These are phyloP conservation scores for Lycocerus yunnanus DNA, from an alignment of 2,888 invertebrate species.

Conservation along the genomic window DNA sequence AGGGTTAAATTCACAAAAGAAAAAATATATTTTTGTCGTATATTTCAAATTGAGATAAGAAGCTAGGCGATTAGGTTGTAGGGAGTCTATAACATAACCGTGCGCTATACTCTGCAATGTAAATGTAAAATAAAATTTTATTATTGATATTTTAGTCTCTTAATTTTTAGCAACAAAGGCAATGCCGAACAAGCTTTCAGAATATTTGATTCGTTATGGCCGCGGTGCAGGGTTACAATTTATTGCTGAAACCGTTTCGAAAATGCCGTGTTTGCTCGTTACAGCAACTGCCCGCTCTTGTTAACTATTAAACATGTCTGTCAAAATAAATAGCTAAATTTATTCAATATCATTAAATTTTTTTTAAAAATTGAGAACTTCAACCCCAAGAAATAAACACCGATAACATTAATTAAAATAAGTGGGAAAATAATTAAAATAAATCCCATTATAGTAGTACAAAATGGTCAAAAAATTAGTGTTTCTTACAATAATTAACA, in stretches of 20 bases:
- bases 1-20: too few species aligned
- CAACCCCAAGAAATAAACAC: background rate
- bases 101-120: background rate
- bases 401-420: background rate
- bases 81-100: background rate
- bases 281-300: conserved; percentile 38
- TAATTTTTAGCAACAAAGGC: conserved; percentile 8
- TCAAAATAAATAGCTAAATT: conserved; percentile 33
- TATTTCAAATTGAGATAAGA: too few species aligned
- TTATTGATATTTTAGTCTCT: background rate
- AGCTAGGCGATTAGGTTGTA: too few species aligned
- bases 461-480: conserved; percentile 11
- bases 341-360: background rate
- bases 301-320: conserved; percentile 49
- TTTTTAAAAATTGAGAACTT: background rate
- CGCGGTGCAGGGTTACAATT: conserved; percentile 38
- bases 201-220: conserved; percentile 37
- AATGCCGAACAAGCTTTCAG: conserved; percentile 7
- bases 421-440: conserved; percentile 3
- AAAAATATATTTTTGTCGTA: too few species aligned
- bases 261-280: conserved; percentile 37
- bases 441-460: conserved; percentile 18
- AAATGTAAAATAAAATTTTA: background rate
- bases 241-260: conserved; percentile 31
- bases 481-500: conserved; percentile 17